These are phyloP conservation scores for Rhagium mordax DNA, from an alignment of 2,888 invertebrate species.

Conservation along the genomic window DNA sequence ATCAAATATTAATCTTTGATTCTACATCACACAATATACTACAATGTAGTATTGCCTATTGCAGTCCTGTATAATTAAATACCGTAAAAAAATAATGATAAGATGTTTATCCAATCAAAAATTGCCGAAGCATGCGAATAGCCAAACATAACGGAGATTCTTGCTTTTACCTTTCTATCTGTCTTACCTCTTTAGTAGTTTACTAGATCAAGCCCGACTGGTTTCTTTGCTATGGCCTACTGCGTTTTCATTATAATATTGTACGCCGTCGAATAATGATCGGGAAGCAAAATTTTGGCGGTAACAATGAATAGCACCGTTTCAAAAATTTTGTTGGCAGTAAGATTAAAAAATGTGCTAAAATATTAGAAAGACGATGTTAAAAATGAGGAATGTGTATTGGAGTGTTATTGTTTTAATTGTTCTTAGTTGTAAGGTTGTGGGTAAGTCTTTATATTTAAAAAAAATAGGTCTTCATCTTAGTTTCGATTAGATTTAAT, in stretches of 20 bases:
- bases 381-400: constrained; percentile 1
- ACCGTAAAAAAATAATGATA: not conserved
- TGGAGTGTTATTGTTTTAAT: not conserved
- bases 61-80: not conserved
- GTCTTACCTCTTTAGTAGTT: constrained; percentile 30
- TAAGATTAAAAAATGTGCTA: constrained; percentile 1
- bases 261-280: constrained; percentile 3
- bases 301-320: not conserved
- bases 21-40: too few species aligned
- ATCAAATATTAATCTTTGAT: not conserved
- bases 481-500: too few species aligned
- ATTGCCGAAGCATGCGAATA: not conserved
- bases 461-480: not conserved
- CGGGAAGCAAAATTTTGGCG: not conserved
- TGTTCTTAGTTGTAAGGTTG: constrained; percentile 12
- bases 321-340: not conserved
- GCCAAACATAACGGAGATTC: constrained; percentile 20
- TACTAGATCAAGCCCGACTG: constrained; percentile 37
- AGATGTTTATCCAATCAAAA: not conserved
- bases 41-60: not conserved
- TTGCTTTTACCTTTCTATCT: constrained; percentile 11
- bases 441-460: constrained; percentile 3
- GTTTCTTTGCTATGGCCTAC: constrained; percentile 12
- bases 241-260: constrained; percentile 9
- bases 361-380: not conserved